Base-by-base conservation (phyloP, 35 echinoderm and acorn worm species). In the Chiridota heheva region DNA sequence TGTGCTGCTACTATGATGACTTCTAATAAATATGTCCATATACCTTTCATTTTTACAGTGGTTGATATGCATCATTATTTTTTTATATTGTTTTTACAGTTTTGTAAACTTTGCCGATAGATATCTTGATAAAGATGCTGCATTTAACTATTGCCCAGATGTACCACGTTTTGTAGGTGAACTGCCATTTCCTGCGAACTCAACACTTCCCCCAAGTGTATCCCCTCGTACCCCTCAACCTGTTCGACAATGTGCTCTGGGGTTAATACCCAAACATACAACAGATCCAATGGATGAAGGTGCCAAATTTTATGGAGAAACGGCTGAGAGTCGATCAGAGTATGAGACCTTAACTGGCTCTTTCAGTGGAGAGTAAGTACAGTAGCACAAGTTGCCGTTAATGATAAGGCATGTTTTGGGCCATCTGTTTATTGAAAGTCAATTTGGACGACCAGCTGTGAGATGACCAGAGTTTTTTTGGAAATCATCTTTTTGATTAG, bases 311-410 rank as follows among this genome's bases (percentile, higher is more conserved):
- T 78, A 40, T 78, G 75, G 75, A 40, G 75, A 49, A 2, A 78
- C 75, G 0, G 62, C 38, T 61, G 75, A 78, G 36, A 78, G 75
- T 28, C 58, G 75, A 78, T 78, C 38, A 60, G 75, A 78, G 42
- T 78, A 61, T 62, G 53, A n/a, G n/a, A n/a, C n/a, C n/a, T n/a
- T n/a, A n/a, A n/a, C n/a, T n/a, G n/a, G 42, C 16, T 20, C 75
- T 34, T 61, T 78, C 43, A 57, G n/a, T 0, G 31, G 75, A 43
- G 38, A 58, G 1, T 78, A 24, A 24, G n/a, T 37, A 20, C 0
- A 58, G 1, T 6, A 61, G 55, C 62, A 78, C 24, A 57, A 60
- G n/a, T n/a, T n/a, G n/a, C n/a, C n/a, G n/a, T n/a, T n/a, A n/a
- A n/a, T n/a, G n/a, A n/a, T n/a, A n/a, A n/a, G n/a, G n/a, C n/a